phyloP scores from a whole-genome alignment of 2,113 vertebrate genomes.

The Emydura subglobosa region DNA sequence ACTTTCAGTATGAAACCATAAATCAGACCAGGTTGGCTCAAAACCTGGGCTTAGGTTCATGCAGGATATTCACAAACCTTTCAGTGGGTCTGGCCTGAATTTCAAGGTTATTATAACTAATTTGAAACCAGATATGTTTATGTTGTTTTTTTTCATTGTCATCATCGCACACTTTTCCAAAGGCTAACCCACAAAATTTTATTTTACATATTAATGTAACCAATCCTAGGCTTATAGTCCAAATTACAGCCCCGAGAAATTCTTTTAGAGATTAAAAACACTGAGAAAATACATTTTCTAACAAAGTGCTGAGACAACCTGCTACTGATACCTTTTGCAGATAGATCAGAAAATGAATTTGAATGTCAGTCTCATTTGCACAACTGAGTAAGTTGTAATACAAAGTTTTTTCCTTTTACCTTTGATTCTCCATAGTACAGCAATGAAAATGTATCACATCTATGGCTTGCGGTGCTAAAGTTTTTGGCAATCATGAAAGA shows the following conservation, averaged over 20 bases:
- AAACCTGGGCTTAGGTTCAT: background rate
- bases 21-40: background rate
- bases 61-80: background rate
- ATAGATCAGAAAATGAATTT: background rate
- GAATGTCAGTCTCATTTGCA: background rate
- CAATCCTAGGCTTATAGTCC: background rate
- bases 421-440: background rate
- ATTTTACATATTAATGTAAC: background rate
- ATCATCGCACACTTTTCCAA: background rate
- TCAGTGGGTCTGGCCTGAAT: background rate
- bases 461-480: background rate
- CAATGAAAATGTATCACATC: background rate
- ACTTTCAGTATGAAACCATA: background rate
- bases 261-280: background rate
- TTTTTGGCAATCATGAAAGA: background rate
- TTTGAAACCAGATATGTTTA: background rate
- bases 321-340: background rate
- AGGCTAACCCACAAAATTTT: background rate
- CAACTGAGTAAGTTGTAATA: background rate
- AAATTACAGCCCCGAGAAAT: background rate
- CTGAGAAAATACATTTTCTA: background rate
- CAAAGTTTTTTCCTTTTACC: background rate
- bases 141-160: background rate
- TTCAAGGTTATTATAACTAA: background rate
- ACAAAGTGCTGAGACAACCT: background rate